phyloP scores from a whole-genome alignment of 2,888 invertebrate genomes.

The Brachypalpus laphriformis region DNA sequence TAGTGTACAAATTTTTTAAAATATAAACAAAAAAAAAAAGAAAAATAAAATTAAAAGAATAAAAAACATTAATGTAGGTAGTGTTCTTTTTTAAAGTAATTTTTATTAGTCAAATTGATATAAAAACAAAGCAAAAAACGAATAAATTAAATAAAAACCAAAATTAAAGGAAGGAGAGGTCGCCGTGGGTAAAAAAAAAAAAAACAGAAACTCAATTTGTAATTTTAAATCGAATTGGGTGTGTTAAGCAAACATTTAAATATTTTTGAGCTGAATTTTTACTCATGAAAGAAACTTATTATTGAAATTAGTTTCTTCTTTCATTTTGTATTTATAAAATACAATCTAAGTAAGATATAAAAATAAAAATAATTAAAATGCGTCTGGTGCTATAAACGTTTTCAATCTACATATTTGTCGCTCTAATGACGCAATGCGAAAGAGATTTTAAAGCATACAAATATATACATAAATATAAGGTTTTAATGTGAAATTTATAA shows the following conservation, averaged over 20 bases:
- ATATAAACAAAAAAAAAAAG: slow-evolving; percentile 44
- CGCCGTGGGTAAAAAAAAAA: slow-evolving; percentile 49
- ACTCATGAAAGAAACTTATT: slow-evolving; percentile 30
- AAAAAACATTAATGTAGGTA: slow-evolving; percentile 66
- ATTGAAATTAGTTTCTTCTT: not conserved
- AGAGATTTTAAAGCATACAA: slow-evolving; percentile 8
- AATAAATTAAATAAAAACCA: slow-evolving; percentile 31
- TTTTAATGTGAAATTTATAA: slow-evolving; percentile 74
- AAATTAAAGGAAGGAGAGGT: slow-evolving; percentile 68
- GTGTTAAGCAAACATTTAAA: slow-evolving; percentile 45
- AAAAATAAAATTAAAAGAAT: slow-evolving; percentile 20
- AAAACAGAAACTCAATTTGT: slow-evolving; percentile 32
- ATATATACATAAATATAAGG: slow-evolving; percentile 63
- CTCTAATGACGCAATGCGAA: slow-evolving; percentile 72
- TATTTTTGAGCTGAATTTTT: slow-evolving; percentile 70
- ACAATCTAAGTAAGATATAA: slow-evolving; percentile 28
- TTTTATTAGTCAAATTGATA: slow-evolving; percentile 74
- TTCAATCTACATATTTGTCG: slow-evolving; percentile 67
- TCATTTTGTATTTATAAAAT: slow-evolving; percentile 45
- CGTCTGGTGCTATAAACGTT: slow-evolving; percentile 70
- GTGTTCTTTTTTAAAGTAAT: slow-evolving; percentile 74
- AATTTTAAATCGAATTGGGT: slow-evolving; percentile 33
- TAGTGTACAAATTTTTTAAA: slow-evolving; percentile 74
- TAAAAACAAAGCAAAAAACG: slow-evolving; percentile 21
- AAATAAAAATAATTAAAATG: slow-evolving; percentile 28